A percentile compares a stretch with the other conserved stretches of the same genome.
phyloP scores from a whole-genome alignment of 2,113 vertebrate genomes.

The Tyrannus savana region DNA sequence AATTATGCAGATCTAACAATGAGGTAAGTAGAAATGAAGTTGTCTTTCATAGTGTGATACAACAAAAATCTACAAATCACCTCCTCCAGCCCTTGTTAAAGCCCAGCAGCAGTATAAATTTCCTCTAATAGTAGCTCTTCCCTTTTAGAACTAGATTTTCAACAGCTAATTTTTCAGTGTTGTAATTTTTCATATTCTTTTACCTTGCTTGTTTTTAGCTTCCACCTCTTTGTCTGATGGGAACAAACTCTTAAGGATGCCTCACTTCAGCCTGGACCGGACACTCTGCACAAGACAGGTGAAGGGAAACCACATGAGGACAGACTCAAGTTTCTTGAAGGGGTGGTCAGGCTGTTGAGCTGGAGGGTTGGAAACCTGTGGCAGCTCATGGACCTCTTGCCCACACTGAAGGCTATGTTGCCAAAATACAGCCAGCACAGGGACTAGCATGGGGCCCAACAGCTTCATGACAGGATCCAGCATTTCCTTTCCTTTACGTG shows the following conservation, averaged over 20 bases:
- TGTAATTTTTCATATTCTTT: neutral
- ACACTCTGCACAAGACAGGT: rapidly evolving
- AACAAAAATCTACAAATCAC: rapidly evolving
- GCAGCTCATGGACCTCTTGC: neutral
- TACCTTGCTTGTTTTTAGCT: neutral
- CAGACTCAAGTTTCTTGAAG: neutral
- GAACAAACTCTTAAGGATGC: neutral
- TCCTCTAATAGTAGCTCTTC: neutral
- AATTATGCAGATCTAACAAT: neutral
- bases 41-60: neutral
- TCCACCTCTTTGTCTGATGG: neutral
- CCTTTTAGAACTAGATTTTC: neutral
- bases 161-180: neutral
- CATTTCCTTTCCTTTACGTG: neutral
- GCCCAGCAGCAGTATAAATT: neutral
- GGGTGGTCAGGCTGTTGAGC: neutral
- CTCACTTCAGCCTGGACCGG: neutral
- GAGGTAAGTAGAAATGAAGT: neutral
- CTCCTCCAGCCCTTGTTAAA: neutral
- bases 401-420: neutral
- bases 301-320: neutral
- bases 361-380: neutral
- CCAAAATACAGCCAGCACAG: neutral
- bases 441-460: neutral
- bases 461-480: neutral